Evolutionary conservation across 2,113 vertebrate genomes (phyloP), one percentile per base, ranked within the genome.

Genomic region (Oryzias celebensis): DNA sequence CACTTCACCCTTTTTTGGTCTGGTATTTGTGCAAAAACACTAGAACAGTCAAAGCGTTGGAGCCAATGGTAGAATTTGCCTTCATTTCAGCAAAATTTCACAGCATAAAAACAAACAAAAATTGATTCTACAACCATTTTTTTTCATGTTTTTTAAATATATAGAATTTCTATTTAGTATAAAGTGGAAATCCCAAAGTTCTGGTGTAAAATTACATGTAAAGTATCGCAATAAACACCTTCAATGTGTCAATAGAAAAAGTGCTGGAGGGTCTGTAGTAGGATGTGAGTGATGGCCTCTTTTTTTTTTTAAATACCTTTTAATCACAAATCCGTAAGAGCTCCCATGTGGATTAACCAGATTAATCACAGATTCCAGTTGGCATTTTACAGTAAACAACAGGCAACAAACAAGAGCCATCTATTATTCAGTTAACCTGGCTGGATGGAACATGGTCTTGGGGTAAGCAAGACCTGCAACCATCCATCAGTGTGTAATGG

Each of bases 351-450:
- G 69, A 81, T 80, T 75, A 73, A 81, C 50, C 71, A 53, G 66
- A 85, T 84, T 58, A 78, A 52, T 71, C 47, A 24, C 48, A 64
- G 24, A 50, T 69, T 71, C 56, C 67, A 45, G 44, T 28, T 62
- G 55, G 18, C 42, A 36, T 71, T 56, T 51, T 73, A 36, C 36
- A 67, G 62, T 44, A 67, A 81, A 81, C 52, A 78, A 76, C 44
- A 58, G 53, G 42, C 67, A 64, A 63, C 86, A 77, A 82, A 79
- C 74, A 73, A 17, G 66, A 12, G 20, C 12, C 71, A 75, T 87
- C 18, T 59, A 86, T 87, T 78, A 87, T 87, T 85, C 58, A 88
- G 61, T 59, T 68, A 56, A 76, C 57, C 54, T 54, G 67, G 46
- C 68, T 28, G 62, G 73, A 70, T 49, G 71, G 80, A 76, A 71